Base-by-base conservation (phyloP, 2,888 invertebrate species). In the Neria commutata region DNA sequence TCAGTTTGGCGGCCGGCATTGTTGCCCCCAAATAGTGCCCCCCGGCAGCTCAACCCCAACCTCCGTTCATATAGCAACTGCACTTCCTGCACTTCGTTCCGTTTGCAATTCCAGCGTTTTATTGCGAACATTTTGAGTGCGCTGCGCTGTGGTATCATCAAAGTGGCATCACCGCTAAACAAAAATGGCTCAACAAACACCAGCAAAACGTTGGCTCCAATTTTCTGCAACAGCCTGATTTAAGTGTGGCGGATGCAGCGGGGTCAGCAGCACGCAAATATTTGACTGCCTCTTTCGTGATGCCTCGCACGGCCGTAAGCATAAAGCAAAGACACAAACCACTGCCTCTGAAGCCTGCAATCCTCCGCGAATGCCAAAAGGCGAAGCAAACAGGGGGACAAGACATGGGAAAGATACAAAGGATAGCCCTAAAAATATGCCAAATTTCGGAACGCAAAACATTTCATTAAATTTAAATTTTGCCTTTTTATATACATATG, bases 311-410 rank as follows among this genome's bases (percentile, higher is more conserved):
- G n/a, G n/a, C 37, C 37, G 37, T 14, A 37, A 14, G 8, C n/a
- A 37, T n/a, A 42, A 42, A 42, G 42, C 42, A 42, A 42, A 42
- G 21, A 42, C 42, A 42, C 42, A 42, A 42, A 42, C 42, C 42
- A 21, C 17, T 42, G 6, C 42, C 11, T 42, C 17, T 42, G n/a
- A n/a, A n/a, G n/a, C n/a, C n/a, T n/a, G n/a, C n/a, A n/a, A n/a
- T n/a, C n/a, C n/a, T n/a, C n/a, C n/a, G n/a, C 42, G 19, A n/a
- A 4, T 37, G 37, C 42, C 14, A 42, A 42, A 42, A 42, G 17
- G 19, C 19, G 42, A 37, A 6, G 42, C 42, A 17, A 19, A 19
- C 21, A 42, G 42, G 42, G 11, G 29, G 10, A n/a, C 37, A 14
- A n/a, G n/a, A n/a, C n/a, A n/a, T n/a, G n/a, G n/a, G n/a, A n/a